Evolutionary conservation across 2,888 invertebrate genomes (phyloP).

Genomic region (Drosophila greeni): DNA sequence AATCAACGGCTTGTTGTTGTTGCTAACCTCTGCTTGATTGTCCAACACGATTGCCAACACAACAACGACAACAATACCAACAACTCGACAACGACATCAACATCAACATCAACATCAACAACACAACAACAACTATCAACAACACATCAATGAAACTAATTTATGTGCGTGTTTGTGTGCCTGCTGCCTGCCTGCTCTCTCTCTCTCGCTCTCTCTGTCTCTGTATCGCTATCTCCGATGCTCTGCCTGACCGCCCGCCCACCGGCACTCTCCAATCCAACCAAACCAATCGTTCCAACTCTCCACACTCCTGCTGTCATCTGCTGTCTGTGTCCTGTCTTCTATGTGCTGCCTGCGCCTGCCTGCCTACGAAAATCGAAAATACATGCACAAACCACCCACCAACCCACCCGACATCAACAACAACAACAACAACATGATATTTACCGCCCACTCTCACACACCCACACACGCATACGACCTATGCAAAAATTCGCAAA

Average conservation of each 20-base stretch:
- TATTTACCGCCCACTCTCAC: conserved; percentile 22
- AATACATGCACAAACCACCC: conserved; percentile 19
- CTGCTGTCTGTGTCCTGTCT: conserved; percentile 41
- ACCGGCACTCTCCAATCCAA: conserved; percentile 24
- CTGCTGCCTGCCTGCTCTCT: conserved; percentile 51
- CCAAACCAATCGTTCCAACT: conserved; percentile 11
- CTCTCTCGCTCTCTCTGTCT: conserved; percentile 33
- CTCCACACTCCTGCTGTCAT: conserved; percentile 20
- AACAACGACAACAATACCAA: conserved; percentile 46
- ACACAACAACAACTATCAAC: conserved; percentile 42
- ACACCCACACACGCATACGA: conserved; percentile 30
- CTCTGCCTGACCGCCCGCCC: conserved; percentile 23
- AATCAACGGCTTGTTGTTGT: conserved; percentile 69
- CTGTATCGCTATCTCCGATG: conserved; percentile 48
- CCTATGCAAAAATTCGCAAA: conserved; percentile 52
- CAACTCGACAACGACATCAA: conserved; percentile 46
- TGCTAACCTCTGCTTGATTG: conserved; percentile 63
- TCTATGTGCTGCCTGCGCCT: conserved; percentile 47
- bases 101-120: conserved; percentile 40
- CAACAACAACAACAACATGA: conserved; percentile 28
- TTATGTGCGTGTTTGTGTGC: conserved; percentile 39
- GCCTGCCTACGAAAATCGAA: conserved; percentile 45
- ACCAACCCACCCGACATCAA: conserved; percentile 26
- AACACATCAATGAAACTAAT: conserved; percentile 10
- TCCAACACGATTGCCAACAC: conserved; percentile 54